Base-by-base conservation (phyloP, 2,888 invertebrate genomes). In the Lithosia quadra region DNA sequence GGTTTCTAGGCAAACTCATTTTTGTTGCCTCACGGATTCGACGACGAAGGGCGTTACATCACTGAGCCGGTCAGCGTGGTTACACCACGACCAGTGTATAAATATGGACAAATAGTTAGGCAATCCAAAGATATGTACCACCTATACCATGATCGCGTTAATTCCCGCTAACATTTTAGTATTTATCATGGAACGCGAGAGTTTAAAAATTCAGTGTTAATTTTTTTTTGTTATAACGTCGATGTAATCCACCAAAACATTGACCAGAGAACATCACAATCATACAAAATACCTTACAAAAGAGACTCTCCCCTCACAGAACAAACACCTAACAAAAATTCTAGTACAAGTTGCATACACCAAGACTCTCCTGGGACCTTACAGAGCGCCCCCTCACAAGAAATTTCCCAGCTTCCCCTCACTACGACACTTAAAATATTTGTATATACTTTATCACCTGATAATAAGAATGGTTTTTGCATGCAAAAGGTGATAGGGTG, bases 261-360 rank as follows among this genome's bases (percentile, higher is more conserved):
- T 22, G n/a, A 21, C 56, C 21, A 64, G 24, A 53, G 58, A 63
- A 53, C 63, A 69, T 65, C 28, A 56, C 28, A 57, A 56, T 24
- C 60, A 63, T 66, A 58, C 56, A 55, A 68, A 72, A 72, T 65
- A 59, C 71, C 73, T 71, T 76, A 80, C 81, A 85, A 84, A 78
- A 84, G 80, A 78, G 74, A 73, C 36, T 68, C 73, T 66, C 78
- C 77, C 79, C 71, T 76, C 68, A 76, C 79, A 74, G 78, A 67
- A 87, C 87, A 91, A 88, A 90, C 85, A 86, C 81, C 86, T 84
- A 84, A 84, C 84, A 81, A 84, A 84, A 86, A 84, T 88, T 90
- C 91, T 89, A 82, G 85, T 84, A 84, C 84, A 84, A 85, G 77
- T 84, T 90, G 91, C 92, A 91, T 88, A 86, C 84, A 84, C 72